Percentiles rank a stretch among this genome's conserved stretches.
These are phyloP conservation scores for Phenacoccus solenopsis DNA, from an alignment of 1,140 invertebrate species.

Conservation along the genomic window DNA sequence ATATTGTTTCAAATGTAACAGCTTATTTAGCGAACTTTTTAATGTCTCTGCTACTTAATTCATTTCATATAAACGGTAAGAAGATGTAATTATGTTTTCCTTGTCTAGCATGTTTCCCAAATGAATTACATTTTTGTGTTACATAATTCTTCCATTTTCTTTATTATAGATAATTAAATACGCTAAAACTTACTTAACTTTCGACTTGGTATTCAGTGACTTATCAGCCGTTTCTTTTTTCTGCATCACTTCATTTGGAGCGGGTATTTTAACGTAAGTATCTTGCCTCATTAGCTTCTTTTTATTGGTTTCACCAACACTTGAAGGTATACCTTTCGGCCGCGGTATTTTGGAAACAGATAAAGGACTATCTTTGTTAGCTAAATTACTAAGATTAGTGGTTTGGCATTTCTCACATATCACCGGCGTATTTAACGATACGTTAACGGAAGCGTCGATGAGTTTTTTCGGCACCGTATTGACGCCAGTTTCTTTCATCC, in stretches of 20 bases:
- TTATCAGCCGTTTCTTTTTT: neutral
- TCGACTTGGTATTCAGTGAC: neutral
- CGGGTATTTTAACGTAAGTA: constrained; percentile 25
- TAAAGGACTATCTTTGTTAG: constrained; percentile 19
- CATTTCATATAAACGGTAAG: no score
- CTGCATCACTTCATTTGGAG: constrained; percentile 11
- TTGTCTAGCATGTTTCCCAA: no score
- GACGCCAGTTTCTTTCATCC: constrained; percentile 34
- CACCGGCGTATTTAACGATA: constrained; percentile 28
- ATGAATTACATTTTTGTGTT: no score
- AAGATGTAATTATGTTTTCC: no score
- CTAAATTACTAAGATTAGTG: constrained; percentile 15
- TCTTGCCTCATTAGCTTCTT: constrained; percentile 25
- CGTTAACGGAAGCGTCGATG: constrained; percentile 40
- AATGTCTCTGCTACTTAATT: no score
- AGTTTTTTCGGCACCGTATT: constrained; percentile 37
- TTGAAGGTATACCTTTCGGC: constrained; percentile 17
- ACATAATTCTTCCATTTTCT: no score
- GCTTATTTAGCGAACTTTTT: no score
- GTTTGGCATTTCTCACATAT: constrained; percentile 3
- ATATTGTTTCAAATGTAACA: no score
- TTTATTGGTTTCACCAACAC: neutral
- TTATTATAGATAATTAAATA: no score
- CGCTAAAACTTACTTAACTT: neutral
- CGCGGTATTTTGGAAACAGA: constrained; percentile 25